Percentiles rank a stretch among this genome's conserved stretches.
Evolutionary conservation across 2,888 invertebrate genomes (phyloP).

Genomic region (Agrenia bidenticulata): DNA sequence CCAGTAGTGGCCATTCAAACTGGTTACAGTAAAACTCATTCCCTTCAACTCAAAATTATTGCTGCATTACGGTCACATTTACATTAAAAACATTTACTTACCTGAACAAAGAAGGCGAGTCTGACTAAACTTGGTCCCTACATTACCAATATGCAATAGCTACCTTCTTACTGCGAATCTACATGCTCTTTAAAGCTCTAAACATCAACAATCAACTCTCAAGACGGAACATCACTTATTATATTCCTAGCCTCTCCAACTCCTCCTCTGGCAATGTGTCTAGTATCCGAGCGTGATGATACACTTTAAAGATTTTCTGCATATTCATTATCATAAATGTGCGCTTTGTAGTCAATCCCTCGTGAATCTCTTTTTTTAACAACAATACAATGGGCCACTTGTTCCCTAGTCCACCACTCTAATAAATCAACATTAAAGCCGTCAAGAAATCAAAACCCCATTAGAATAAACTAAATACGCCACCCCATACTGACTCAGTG

Average conservation of each 20-base stretch:
- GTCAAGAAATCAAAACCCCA: too few relatives aligned
- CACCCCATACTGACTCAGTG: not conserved
- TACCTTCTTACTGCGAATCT: too few relatives aligned
- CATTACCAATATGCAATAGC: too few relatives aligned
- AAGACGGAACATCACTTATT: not conserved
- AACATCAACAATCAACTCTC: too few relatives aligned
- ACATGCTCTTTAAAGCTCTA: too few relatives aligned
- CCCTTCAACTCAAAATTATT: constrained; percentile 5
- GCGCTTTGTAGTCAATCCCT: constrained; percentile 1
- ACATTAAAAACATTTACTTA: constrained; percentile 14
- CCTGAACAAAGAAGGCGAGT: constrained; percentile 9
- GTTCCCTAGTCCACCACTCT: too few relatives aligned
- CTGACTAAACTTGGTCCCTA: not conserved
- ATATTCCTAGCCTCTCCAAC: not conserved
- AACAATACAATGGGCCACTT: constrained; percentile 4
- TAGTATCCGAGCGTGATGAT: constrained; percentile 14
- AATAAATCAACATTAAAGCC: too few relatives aligned
- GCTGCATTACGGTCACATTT: constrained; percentile 9
- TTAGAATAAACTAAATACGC: too few relatives aligned
- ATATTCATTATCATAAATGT: constrained; percentile 15
- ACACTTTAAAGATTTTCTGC: constrained; percentile 8
- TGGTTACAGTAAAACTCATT: not conserved
- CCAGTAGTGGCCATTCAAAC: constrained; percentile 12
- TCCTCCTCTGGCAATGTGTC: constrained; percentile 7
- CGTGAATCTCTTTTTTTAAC: not conserved